Percentiles rank a stretch among this genome's conserved stretches.
phyloP scores from a whole-genome alignment of 2,888 invertebrate species.

The Rhagium mordax region DNA sequence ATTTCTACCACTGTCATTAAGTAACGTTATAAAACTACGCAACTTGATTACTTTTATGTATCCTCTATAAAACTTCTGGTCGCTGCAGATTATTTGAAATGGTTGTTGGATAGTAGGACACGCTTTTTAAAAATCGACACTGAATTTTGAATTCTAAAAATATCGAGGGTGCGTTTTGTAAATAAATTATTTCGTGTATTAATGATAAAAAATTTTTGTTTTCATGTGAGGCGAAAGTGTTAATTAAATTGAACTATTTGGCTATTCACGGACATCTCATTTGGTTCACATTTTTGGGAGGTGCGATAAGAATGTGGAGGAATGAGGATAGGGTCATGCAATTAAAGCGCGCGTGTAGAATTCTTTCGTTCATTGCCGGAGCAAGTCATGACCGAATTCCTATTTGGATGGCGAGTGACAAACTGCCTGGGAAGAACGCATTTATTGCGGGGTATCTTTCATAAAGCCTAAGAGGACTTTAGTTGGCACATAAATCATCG shows the following conservation, averaged over 20 bases:
- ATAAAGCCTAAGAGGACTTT: slow-evolving; percentile 44
- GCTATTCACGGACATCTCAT: slow-evolving; percentile 53
- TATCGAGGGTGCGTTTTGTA: no score
- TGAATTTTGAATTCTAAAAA: no score
- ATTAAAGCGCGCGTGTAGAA: slow-evolving; percentile 62
- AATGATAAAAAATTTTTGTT: no score
- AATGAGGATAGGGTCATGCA: slow-evolving; percentile 56
- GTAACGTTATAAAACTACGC: no score
- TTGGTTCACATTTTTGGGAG: slow-evolving; percentile 59
- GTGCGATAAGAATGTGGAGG: slow-evolving; percentile 59
- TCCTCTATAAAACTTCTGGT: no score
- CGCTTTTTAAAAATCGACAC: no score
- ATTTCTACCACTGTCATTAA: no score
- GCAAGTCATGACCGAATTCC: slow-evolving; percentile 59
- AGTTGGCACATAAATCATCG: slow-evolving; percentile 52
- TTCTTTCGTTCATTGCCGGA: slow-evolving; percentile 60
- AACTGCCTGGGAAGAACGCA: slow-evolving; percentile 57
- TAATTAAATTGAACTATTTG: neutral
- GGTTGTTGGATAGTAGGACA: no score
- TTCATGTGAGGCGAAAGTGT: no score
- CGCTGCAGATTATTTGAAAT: no score
- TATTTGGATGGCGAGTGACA: slow-evolving; percentile 56
- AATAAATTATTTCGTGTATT: no score
- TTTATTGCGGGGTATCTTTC: slow-evolving; percentile 57
- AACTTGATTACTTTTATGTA: no score